phyloP scores from a whole-genome alignment of 2,113 vertebrate species.

The Malurus alboscapulatus region DNA sequence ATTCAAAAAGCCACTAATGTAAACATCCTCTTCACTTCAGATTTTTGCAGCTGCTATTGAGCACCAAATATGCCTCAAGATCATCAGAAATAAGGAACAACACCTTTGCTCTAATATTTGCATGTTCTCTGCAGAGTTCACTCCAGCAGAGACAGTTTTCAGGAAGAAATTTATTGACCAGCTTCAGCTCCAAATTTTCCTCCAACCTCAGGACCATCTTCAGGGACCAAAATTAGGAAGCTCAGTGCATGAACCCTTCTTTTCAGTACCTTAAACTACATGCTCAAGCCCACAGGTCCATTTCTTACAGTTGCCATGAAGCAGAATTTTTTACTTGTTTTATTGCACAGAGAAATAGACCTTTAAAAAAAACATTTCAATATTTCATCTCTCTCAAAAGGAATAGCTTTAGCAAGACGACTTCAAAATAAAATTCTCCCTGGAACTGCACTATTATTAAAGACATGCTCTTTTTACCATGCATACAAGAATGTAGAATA shows the following conservation, averaged over 20 bases:
- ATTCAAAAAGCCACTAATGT: not conserved
- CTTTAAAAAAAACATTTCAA: not conserved
- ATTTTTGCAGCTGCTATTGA: not conserved
- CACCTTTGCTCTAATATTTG: not conserved
- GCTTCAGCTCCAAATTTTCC: not conserved
- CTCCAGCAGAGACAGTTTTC: not conserved
- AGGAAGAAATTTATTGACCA: not conserved
- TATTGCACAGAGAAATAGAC: not conserved
- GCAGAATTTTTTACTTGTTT: not conserved
- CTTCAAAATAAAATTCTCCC: not conserved
- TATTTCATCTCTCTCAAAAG: not conserved
- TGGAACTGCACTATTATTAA: not conserved
- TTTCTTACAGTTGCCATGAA: not conserved
- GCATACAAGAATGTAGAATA: not conserved
- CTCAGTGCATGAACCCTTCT: not conserved
- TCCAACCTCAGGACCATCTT: not conserved
- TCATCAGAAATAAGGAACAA: not conserved
- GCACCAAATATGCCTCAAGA: not conserved
- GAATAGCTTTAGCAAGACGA: not conserved
- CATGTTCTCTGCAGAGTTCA: not conserved
- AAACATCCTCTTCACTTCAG: not conserved
- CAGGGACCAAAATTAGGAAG: not conserved
- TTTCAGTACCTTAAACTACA: not conserved
- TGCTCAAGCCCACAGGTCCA: not conserved
- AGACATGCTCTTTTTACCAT: not conserved